Base-by-base conservation (phyloP, 2,797 vertebrate species). In the Rhadinocentrus ornatus region DNA sequence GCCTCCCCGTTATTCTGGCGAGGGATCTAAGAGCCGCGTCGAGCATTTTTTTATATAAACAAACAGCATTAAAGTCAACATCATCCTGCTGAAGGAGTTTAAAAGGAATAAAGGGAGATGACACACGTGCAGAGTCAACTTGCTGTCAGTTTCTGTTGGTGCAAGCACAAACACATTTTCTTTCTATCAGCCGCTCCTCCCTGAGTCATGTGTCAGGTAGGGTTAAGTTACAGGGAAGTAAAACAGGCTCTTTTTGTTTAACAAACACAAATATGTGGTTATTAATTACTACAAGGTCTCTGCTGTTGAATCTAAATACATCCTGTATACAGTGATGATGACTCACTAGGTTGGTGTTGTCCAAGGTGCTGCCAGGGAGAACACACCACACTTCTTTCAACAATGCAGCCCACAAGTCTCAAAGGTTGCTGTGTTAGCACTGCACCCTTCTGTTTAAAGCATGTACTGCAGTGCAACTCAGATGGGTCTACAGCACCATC, bases 291-390 rank as follows among this genome's bases (percentile, higher is more conserved):
- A 72, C 66, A 24, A 24, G 34, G 78, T 70, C 69, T 69, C 77
- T 50, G 62, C 75, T 76, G 78, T 69, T 71, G 65, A 80, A 82
- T 82, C 72, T 70, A 75, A 82, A 82, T 81, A 82, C 83, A 82
- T 77, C 66, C 80, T 58, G 82, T 66, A 79, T 76, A 83, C 81
- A 84, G 84, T 81, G 83, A 71, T 80, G 83, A 78, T 91, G 91
- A 91, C 86, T 91, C 92, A 90, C 87, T 87, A 81, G 89, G 82
- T 46, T 84, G 86, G 66, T 44, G 73, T 84, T 78, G 85, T 92
- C 89, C 88, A 71, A 81, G 78, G 75, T 77, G 81, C 87, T 86
- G 86, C 89, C 86, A 90, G 71, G 58, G 65, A 72, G 67, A 83
- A 83, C 80, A 72, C 77, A 84, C 87, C 81, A 87, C 77, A 68